Evolutionary conservation across 1,140 invertebrate species (phyloP).

Genomic region (Brachionus koreanus): DNA sequence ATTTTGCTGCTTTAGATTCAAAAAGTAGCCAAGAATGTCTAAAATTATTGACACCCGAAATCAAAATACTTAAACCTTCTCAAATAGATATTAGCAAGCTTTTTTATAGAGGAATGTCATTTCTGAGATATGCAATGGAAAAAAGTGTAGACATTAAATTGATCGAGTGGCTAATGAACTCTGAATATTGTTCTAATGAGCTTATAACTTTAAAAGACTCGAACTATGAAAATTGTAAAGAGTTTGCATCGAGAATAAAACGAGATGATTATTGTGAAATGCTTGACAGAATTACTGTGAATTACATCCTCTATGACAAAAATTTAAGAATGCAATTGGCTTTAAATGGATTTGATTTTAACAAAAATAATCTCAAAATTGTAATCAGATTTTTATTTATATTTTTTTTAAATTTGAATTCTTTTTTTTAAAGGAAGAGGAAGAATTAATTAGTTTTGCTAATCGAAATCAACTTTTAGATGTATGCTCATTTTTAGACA

Average conservation of each 20-base stretch:
- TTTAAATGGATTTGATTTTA: constrained; percentile 30
- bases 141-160: neutral
- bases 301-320: neutral
- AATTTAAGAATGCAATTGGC: constrained; percentile 28
- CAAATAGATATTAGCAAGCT: constrained; percentile 2
- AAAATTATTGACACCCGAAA: neutral
- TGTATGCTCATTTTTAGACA: neutral
- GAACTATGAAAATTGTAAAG: neutral
- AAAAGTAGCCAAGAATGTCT: neutral
- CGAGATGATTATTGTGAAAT: constrained; percentile 12
- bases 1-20: constrained; percentile 1
- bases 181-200: neutral
- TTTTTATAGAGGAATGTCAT: constrained; percentile 13
- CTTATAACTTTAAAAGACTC: neutral
- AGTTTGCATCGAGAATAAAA: neutral
- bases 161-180: neutral
- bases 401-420: neutral
- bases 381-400: neutral
- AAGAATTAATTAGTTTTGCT: neutral
- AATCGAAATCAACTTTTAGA: neutral
- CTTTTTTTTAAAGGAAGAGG: neutral
- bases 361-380: neutral
- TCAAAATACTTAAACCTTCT: neutral
- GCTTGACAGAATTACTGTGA: constrained; percentile 8
- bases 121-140: constrained; percentile 19